A percentile compares a stretch with the other conserved stretches of the same genome.
Evolutionary conservation across 2,797 vertebrate species (phyloP).

Genomic region (Paguma larvata): DNA sequence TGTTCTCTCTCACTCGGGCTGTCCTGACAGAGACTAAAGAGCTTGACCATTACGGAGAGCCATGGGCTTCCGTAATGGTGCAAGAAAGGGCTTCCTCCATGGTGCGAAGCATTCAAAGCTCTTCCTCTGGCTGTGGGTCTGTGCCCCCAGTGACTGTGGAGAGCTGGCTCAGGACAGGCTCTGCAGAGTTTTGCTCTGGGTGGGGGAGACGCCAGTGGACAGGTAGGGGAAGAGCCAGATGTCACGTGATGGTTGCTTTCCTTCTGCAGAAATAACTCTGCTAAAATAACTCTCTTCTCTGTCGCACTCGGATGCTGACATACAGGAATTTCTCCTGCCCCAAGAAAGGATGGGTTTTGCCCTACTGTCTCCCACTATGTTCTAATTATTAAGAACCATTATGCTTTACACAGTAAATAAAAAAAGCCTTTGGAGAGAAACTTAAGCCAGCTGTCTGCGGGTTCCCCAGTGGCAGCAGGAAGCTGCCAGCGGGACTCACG

Average conservation of each 20-base stretch:
- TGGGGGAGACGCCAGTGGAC: background rate
- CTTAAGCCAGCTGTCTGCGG: background rate
- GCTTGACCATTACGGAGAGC: too few species aligned
- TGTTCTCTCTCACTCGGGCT: background rate
- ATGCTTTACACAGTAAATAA: background rate
- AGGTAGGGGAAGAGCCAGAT: background rate
- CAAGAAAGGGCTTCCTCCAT: background rate
- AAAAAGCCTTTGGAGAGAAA: background rate
- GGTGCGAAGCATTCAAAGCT: background rate
- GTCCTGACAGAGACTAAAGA: background rate
- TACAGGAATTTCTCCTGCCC: background rate
- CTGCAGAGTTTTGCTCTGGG: background rate
- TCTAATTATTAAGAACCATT: constrained; percentile 29
- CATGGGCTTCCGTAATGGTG: too few species aligned
- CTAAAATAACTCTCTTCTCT: background rate
- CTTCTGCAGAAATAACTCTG: background rate
- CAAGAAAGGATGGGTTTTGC: background rate
- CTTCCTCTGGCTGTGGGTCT: background rate
- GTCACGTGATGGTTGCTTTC: background rate
- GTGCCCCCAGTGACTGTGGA: background rate
- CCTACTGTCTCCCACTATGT: background rate
- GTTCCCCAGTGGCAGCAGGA: background rate
- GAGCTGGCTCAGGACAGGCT: background rate
- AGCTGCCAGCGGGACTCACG: background rate
- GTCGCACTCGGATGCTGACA: background rate